A percentile compares a stretch with the other conserved stretches of the same genome.
Conservation (phyloP, 2,888 invertebrate genomes). For the Nowickia ferox region DNA sequence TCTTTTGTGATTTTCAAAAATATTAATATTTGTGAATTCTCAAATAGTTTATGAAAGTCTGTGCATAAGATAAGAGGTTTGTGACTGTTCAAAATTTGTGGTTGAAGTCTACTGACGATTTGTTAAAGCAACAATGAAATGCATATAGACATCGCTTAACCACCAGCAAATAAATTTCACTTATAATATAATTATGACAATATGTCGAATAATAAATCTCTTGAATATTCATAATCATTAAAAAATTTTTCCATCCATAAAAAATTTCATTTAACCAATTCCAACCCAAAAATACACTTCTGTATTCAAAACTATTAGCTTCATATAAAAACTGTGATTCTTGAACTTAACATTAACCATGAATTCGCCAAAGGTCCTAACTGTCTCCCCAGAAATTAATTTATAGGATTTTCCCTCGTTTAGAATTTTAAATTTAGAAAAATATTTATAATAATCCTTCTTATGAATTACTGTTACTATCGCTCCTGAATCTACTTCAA, state of each 20-base stretch:
- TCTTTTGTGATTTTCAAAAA: no score
- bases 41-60: no score
- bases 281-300: constrained; percentile 43
- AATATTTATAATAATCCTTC: constrained; percentile 50
- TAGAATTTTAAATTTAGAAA: constrained; percentile 20
- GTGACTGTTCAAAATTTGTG: no score
- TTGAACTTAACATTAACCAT: constrained; percentile 41
- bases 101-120: no score
- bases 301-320: constrained; percentile 56
- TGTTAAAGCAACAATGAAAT: no score
- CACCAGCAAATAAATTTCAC: no score
- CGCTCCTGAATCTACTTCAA: constrained; percentile 68
- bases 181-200: no score
- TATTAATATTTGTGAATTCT: no score
- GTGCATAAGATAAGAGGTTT: no score
- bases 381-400: constrained; percentile 47
- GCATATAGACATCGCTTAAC: no score
- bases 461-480: constrained; percentile 58
- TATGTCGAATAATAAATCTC: no score
- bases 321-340: constrained; percentile 19
- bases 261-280: constrained; percentile 61
- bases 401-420: constrained; percentile 33
- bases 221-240: constrained; percentile 38
- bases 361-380: constrained; percentile 54
- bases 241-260: constrained; percentile 46